phyloP scores from a whole-genome alignment of 2,888 invertebrate genomes.

The Cantharis nigra region DNA sequence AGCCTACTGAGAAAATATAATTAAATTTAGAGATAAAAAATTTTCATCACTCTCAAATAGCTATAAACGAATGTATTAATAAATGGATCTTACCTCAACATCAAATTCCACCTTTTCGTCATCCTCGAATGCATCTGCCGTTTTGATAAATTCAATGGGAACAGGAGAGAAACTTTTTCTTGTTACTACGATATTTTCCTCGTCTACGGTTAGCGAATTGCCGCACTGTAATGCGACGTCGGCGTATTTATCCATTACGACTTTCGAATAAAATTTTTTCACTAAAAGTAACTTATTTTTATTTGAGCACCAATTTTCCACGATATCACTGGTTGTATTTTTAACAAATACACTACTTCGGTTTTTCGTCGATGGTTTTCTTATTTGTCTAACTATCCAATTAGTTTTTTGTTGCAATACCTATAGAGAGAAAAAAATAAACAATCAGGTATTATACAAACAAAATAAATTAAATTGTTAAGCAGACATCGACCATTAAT shows the following conservation, averaged over 20 bases:
- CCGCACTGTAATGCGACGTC: conserved; percentile 36
- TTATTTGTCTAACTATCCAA: not conserved
- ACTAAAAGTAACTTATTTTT: not conserved
- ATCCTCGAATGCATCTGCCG: not conserved
- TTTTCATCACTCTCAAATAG: not conserved
- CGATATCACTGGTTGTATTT: not conserved
- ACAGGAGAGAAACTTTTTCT: conserved; percentile 36
- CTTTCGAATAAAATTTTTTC: not conserved
- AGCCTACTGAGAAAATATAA: not conserved
- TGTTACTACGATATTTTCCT: conserved; percentile 42
- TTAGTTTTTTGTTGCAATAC: not conserved
- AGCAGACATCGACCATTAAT: not conserved
- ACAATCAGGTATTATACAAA: not conserved
- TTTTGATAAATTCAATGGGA: not conserved
- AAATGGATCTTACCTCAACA: not conserved
- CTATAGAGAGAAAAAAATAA: not conserved
- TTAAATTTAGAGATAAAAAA: not conserved
- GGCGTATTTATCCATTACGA: not conserved
- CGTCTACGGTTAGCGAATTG: conserved; percentile 38
- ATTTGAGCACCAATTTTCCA: not conserved
- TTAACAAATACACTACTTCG: not conserved
- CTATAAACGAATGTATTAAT: not conserved
- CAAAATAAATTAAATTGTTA: not conserved
- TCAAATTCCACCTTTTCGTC: not conserved
- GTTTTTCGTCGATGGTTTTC: not conserved